Evolutionary conservation across 2,113 vertebrate species (phyloP).

Genomic region (Xiphophorus couchianus): DNA sequence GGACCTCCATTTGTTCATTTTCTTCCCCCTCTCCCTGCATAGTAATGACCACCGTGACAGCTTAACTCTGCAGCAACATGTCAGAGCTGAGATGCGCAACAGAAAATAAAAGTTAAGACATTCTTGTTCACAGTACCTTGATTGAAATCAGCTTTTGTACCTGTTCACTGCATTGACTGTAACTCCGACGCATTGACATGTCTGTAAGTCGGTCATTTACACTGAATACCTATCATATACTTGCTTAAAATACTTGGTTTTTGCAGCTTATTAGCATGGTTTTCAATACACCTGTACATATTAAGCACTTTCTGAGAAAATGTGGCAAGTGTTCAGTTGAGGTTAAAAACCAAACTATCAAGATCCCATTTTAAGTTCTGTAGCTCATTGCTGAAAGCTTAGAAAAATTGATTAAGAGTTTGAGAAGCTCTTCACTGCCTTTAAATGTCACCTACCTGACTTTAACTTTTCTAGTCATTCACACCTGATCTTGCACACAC

Average conservation of each 20-base stretch:
- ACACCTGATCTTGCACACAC: background rate
- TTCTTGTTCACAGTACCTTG: conserved; percentile 50
- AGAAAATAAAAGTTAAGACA: conserved; percentile 42
- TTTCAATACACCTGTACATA: conserved; percentile 52
- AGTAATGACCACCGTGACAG: conserved; percentile 33
- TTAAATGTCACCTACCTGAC: conserved; percentile 25
- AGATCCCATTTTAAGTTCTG: conserved; percentile 4
- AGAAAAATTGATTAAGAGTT: conserved; percentile 14
- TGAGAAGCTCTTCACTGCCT: conserved; percentile 24
- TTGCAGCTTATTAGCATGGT: conserved; percentile 39
- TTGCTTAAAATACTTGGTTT: conserved; percentile 15
- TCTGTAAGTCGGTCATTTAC: conserved; percentile 15
- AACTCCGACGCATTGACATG: conserved; percentile 6
- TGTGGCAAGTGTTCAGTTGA: conserved; percentile 28
- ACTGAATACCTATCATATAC: conserved; percentile 34
- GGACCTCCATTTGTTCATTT: background rate
- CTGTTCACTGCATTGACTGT: conserved; percentile 13
- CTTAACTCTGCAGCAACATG: conserved; percentile 27
- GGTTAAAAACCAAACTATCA: conserved; percentile 9
- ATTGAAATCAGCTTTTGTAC: conserved; percentile 11
- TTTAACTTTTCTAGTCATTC: conserved; percentile 23
- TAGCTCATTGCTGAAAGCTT: conserved; percentile 1
- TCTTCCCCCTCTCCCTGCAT: conserved; percentile 24
- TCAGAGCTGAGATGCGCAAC: conserved; percentile 37
- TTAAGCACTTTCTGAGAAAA: conserved; percentile 24